A percentile compares a stretch with the other conserved stretches of the same genome.
Conservation (phyloP, 2,888 invertebrate species). For the Drosophila mimetica region DNA sequence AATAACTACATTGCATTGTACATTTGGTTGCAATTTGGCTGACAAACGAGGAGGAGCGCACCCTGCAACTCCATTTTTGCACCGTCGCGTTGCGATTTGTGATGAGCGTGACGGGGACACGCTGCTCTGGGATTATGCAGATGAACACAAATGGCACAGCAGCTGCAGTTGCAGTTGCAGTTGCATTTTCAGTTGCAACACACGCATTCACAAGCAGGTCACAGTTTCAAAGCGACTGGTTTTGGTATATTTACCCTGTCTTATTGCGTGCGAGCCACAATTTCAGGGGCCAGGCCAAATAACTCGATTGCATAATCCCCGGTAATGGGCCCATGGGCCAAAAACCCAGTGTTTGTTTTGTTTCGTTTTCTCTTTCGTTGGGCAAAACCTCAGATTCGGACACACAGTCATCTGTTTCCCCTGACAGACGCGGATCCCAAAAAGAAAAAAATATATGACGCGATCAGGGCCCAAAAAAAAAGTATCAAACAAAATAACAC, state of each 20-base stretch:
- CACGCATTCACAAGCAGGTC: constrained; percentile 21
- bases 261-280: constrained; percentile 13
- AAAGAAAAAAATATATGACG: constrained; percentile 12
- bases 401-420: constrained; percentile 39
- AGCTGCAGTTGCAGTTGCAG: constrained; percentile 42
- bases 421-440: constrained; percentile 8
- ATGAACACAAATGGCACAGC: constrained; percentile 67
- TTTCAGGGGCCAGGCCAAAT: constrained; percentile 11
- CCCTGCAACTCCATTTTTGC: not conserved
- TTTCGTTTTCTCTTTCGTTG: constrained; percentile 45
- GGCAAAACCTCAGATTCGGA: constrained; percentile 43
- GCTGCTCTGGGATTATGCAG: constrained; percentile 73
- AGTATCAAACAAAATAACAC: constrained; percentile 1
- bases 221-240: constrained; percentile 20
- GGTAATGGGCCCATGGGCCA: constrained; percentile 37
- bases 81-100: constrained; percentile 21
- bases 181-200: constrained; percentile 3
- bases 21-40: constrained; percentile 53
- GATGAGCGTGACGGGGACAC: constrained; percentile 75
- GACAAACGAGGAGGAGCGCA: constrained; percentile 50
- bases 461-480: constrained; percentile 24
- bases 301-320: constrained; percentile 32
- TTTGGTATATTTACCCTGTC: too few species aligned
- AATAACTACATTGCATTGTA: constrained; percentile 1
- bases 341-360: constrained; percentile 33